Evolutionary conservation across 1,140 invertebrate genomes (phyloP).

Genomic region (Caenorhabditis remanei): DNA sequence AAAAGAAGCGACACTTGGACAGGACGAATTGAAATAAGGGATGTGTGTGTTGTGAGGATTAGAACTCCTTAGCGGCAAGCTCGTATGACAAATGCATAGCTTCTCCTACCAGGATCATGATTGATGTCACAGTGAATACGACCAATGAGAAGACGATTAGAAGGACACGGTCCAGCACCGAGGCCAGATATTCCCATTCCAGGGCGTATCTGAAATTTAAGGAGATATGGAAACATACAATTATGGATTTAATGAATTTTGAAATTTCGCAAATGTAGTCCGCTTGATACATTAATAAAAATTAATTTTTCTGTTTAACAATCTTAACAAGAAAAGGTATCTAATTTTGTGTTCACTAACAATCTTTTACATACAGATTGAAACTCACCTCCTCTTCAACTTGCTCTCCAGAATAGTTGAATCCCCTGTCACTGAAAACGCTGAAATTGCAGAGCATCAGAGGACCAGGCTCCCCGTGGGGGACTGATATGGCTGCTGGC

Average conservation of each 20-base stretch:
- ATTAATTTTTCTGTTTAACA: too few species aligned
- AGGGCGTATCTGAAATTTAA: conserved; percentile 72
- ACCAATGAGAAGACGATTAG: conserved; percentile 74
- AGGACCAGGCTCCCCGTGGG: conserved; percentile 27
- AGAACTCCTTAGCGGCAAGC: conserved; percentile 57
- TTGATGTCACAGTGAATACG: conserved; percentile 72
- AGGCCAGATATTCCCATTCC: conserved; percentile 77
- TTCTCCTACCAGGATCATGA: conserved; percentile 77
- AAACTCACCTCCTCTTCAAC: conserved; percentile 62
- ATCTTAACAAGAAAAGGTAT: too few species aligned
- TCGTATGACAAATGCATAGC: conserved; percentile 75
- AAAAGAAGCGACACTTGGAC: neutral
- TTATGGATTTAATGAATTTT: too few species aligned
- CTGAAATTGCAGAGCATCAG: conserved; percentile 59
- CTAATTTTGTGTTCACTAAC: too few species aligned
- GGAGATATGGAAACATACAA: too few species aligned
- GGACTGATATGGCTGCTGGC: neutral
- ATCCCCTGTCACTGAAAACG: conserved; percentile 54
- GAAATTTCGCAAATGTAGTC: too few species aligned
- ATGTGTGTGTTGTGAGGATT: neutral
- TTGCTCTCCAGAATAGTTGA: conserved; percentile 63
- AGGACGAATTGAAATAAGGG: neutral
- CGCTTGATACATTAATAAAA: too few species aligned
- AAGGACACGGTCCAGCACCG: conserved; percentile 75
- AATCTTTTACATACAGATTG: too few species aligned